phyloP scores from a whole-genome alignment of 2,888 invertebrate species.

The Polylopha cassiicola region DNA sequence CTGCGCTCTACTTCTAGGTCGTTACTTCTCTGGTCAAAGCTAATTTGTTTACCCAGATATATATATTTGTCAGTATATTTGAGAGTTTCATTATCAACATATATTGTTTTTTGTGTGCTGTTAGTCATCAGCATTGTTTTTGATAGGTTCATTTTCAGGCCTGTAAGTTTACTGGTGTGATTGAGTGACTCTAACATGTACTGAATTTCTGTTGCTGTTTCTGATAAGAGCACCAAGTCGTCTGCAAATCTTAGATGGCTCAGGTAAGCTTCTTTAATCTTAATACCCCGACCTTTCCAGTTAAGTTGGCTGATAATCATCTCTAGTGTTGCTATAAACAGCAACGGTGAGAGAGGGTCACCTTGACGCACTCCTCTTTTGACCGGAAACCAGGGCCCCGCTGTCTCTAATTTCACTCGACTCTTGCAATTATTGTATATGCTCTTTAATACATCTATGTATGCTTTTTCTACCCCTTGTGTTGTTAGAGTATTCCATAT shows the following conservation, averaged over 20 bases:
- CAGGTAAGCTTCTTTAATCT: background rate
- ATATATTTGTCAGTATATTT: slow-evolving; percentile 1
- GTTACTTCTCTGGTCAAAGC: background rate
- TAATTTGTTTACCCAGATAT: slow-evolving; percentile 3
- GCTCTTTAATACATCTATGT: background rate
- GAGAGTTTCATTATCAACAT: slow-evolving; percentile 1
- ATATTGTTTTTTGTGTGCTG: background rate
- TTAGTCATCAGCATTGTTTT: slow-evolving; percentile 6
- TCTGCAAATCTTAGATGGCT: slow-evolving; percentile 3
- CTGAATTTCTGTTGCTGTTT: slow-evolving; percentile 1
- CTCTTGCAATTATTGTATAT: slow-evolving; percentile 1
- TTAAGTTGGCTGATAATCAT: slow-evolving; percentile 1
- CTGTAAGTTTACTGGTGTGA: background rate
- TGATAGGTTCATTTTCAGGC: slow-evolving; percentile 3
- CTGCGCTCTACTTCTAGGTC: background rate
- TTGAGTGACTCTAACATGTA: slow-evolving; percentile 2
- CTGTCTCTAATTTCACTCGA: background rate
- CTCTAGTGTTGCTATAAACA: slow-evolving; percentile 3
- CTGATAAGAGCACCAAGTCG: slow-evolving; percentile 7
- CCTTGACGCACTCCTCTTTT: background rate
- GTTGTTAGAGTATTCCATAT: background rate
- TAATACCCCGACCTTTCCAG: slow-evolving; percentile 2
- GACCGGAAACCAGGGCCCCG: background rate
- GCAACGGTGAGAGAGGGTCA: background rate
- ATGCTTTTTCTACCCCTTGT: background rate